Evolutionary conservation across 2,797 vertebrate genomes (phyloP).

Genomic region (Lepus townsendii): DNA sequence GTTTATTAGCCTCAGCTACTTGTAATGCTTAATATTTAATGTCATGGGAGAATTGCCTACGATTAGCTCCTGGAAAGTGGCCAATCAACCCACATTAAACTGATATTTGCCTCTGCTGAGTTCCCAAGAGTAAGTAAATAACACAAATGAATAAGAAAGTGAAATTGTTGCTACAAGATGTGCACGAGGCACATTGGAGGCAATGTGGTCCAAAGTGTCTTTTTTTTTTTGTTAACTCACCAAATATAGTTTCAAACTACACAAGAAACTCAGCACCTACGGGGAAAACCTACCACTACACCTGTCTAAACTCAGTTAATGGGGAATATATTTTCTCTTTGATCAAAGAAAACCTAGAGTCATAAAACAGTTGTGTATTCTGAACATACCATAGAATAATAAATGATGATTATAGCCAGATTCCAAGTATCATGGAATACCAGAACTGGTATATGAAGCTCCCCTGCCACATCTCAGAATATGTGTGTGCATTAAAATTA

Average conservation of each 20-base stretch:
- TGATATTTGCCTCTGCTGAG: neutral
- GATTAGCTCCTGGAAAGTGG: slow-evolving; percentile 62
- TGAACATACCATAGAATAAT: neutral
- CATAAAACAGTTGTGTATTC: neutral
- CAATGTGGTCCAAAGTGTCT: neutral
- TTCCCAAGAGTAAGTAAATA: slow-evolving; percentile 25
- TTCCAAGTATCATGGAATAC: neutral
- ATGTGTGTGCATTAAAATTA: neutral
- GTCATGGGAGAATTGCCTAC: slow-evolving; percentile 62
- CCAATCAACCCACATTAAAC: slow-evolving; percentile 5
- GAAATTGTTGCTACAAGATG: neutral
- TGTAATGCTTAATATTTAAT: slow-evolving; percentile 70
- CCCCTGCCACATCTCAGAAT: neutral
- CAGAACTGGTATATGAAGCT: neutral
- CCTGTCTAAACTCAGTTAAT: neutral
- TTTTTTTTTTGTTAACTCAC: neutral
- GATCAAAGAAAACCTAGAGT: neutral
- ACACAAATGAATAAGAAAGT: slow-evolving; percentile 4
- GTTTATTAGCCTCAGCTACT: slow-evolving; percentile 63
- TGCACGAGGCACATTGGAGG: neutral
- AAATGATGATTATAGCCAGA: neutral
- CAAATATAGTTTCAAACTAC: neutral
- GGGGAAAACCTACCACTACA: neutral
- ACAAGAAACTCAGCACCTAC: neutral
- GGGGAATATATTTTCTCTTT: neutral